Evolutionary conservation across 2,888 invertebrate species (phyloP), one percentile per base, ranked within the genome.

Genomic region (Melanchra persicariae): DNA sequence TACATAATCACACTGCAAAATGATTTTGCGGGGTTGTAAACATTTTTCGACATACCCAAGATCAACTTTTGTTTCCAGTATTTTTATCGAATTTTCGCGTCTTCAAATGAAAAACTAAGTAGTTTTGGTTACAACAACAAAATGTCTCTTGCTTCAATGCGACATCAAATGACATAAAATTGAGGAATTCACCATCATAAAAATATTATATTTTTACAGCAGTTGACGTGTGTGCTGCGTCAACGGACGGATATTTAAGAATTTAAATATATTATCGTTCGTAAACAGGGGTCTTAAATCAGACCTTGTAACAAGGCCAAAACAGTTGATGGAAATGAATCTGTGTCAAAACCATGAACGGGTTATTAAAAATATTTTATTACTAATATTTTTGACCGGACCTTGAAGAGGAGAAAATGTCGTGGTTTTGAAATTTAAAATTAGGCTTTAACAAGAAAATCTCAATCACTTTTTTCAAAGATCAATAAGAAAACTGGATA

Each of bases 281-380:
- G 63, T 83, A 84, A 85, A 84, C 73, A 74, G 49, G 68, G 73
- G 52, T 79, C 59, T 74, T 83, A 80, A 69, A 85, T 75, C 49
- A 66, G 67, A 69, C 65, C 77, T 77, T 63, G 69, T 17, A 22
- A 26, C 76, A 71, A 85, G 79, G 78, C 15, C 26, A 40, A 51
- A 65, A 62, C 81, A 84, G 40, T 54, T 84, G 72, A 70, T 71
- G 52, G 67, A 52, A 69, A 78, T 77, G 55, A 69, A 74, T 69
- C 74, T 69, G 30, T 74, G 34, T 69, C 61, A 66, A 54, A 70
- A 49, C 63, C 60, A 78, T 70, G 72, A 65, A 70, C 70, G 40
- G 17, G 22, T 59, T 26, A 59, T 59, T 71, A 70, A 70, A 65
- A 60, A 51, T 68, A 66, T 83, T 69, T 77, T 60, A 60, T 60